A percentile compares a stretch with the other conserved stretches of the same genome.
phyloP scores from a whole-genome alignment of 2,888 invertebrate species.

The Formica aserva region DNA sequence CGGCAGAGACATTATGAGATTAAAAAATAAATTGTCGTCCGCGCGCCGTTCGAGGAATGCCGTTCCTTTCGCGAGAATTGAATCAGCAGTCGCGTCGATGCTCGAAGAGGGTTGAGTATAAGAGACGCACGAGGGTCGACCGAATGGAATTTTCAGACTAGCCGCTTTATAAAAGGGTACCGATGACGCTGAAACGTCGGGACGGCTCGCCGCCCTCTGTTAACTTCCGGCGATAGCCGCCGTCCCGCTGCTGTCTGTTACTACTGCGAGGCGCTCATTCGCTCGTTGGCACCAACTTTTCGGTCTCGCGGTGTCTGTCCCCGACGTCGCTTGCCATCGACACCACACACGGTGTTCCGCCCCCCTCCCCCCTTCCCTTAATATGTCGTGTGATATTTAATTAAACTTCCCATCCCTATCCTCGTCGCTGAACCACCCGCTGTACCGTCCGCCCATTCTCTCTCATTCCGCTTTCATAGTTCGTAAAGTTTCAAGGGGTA shows the following conservation, averaged over 20 bases:
- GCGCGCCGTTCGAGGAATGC: conserved; percentile 32
- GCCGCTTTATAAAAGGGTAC: conserved; percentile 62
- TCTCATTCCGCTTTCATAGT: conserved; percentile 73
- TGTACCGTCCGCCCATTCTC: conserved; percentile 61
- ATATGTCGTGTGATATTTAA: conserved; percentile 83
- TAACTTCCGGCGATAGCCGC: conserved; percentile 55
- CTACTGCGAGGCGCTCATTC: conserved; percentile 44
- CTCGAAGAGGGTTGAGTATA: conserved; percentile 23
- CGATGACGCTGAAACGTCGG: conserved; percentile 64
- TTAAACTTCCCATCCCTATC: conserved; percentile 75
- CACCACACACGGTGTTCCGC: conserved; percentile 60
- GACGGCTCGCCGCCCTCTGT: conserved; percentile 46
- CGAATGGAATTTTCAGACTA: conserved; percentile 52
- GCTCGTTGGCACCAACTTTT: conserved; percentile 72
- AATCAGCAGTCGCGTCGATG: conserved; percentile 60
- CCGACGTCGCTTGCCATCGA: conserved; percentile 74
- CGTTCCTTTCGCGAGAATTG: conserved; percentile 57
- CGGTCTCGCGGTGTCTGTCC: conserved; percentile 56
- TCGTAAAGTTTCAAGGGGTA: conserved; percentile 82
- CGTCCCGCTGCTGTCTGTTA: conserved; percentile 6
- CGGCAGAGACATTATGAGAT: conserved; percentile 51
- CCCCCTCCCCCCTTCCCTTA: conserved; percentile 67
- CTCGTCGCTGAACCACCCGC: conserved; percentile 41
- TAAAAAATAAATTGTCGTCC: conserved; percentile 56
- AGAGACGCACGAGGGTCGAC: conserved; percentile 33